phyloP scores from a whole-genome alignment of 2,888 invertebrate genomes.

The Polyommatus iphigenia region DNA sequence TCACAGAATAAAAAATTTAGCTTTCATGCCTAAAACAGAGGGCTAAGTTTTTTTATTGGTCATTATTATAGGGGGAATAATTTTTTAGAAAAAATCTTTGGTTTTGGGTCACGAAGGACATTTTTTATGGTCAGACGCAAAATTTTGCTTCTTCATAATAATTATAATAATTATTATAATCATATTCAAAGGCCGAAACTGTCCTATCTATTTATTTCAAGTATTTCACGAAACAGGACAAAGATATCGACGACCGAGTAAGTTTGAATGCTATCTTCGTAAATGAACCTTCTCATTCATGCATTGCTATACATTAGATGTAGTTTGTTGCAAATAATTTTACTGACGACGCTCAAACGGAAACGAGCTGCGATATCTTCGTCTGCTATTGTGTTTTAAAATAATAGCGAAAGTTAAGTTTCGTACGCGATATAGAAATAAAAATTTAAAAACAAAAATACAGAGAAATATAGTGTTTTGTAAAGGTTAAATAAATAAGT shows the following conservation, averaged over 20 bases:
- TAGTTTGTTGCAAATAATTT: conserved; percentile 39
- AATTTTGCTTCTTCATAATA: no score
- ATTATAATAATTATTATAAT: background rate
- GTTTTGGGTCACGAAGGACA: no score
- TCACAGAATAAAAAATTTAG: background rate
- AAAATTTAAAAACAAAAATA: background rate
- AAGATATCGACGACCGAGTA: conserved; percentile 66
- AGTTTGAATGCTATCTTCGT: conserved; percentile 68
- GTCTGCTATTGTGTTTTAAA: background rate
- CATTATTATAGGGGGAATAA: no score
- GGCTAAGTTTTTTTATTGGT: no score
- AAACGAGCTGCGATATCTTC: conserved; percentile 20
- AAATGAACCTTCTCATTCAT: conserved; percentile 63
- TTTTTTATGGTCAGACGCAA: no score
- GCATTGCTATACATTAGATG: conserved; percentile 40
- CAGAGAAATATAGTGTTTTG: background rate
- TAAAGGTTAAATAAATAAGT: background rate
- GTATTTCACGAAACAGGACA: conserved; percentile 51
- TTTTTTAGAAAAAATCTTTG: no score
- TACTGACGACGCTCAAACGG: conserved; percentile 25
- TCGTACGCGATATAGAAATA: background rate
- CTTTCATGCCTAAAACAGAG: no score
- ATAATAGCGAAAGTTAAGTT: background rate
- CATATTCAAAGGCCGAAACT: background rate
- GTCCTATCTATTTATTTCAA: conserved; percentile 36